These are phyloP conservation scores for Paramisgurnus dabryanus DNA, from an alignment of 2,113 vertebrate species.

Conservation along the genomic window DNA sequence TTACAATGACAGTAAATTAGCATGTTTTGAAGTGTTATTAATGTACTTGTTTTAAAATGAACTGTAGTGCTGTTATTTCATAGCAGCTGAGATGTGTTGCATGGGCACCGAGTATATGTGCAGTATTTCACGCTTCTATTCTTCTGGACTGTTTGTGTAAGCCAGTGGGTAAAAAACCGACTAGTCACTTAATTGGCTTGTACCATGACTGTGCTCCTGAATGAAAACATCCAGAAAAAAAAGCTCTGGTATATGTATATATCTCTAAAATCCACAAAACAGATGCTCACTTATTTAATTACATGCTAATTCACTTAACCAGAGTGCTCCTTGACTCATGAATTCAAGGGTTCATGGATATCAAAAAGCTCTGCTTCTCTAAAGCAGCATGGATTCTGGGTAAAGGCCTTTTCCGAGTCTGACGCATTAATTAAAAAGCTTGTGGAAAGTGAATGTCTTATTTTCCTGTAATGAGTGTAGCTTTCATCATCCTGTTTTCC, in stretches of 20 bases:
- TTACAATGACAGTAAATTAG: too few species aligned
- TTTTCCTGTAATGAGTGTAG: slow-evolving; percentile 55
- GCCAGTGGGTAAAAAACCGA: neutral
- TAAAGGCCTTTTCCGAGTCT: slow-evolving; percentile 42
- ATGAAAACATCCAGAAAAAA: neutral
- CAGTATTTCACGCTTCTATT: neutral
- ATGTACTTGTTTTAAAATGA: neutral
- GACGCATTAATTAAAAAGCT: slow-evolving; percentile 54
- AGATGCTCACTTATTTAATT: slow-evolving; percentile 49
- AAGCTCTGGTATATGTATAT: neutral
- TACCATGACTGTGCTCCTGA: slow-evolving; percentile 3
- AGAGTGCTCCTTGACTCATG: slow-evolving; percentile 36
- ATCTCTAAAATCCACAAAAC: slow-evolving; percentile 22
- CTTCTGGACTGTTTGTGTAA: neutral
- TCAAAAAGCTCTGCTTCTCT: slow-evolving; percentile 33
- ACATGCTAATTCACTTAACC: slow-evolving; percentile 46
- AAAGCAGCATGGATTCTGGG: slow-evolving; percentile 38
- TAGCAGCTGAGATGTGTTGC: neutral
- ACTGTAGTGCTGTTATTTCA: neutral
- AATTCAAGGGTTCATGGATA: slow-evolving; percentile 46
- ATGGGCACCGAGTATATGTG: neutral
- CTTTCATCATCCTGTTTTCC: slow-evolving; percentile 57
- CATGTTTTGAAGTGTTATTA: neutral
- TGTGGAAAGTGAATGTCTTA: slow-evolving; percentile 50
- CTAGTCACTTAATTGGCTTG: slow-evolving; percentile 20